Evolutionary conservation across 2,888 invertebrate species (phyloP).

Genomic region (Cremastinae sp.): DNA sequence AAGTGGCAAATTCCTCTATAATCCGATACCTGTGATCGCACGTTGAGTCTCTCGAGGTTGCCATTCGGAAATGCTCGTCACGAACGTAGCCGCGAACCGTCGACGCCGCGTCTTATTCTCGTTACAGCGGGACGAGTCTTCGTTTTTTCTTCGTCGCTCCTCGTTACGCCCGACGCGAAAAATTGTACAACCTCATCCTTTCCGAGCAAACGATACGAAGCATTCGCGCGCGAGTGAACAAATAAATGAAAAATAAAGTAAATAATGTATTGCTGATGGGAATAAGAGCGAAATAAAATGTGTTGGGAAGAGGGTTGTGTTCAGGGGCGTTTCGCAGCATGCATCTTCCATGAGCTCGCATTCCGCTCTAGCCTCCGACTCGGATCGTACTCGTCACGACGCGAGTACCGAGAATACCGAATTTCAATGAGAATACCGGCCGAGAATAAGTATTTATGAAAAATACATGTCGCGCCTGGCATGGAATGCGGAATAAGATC

Average conservation of each 20-base stretch:
- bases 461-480: constrained; percentile 2
- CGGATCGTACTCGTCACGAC: constrained; percentile 8
- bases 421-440: constrained; percentile 29
- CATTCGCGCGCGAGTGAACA: background rate
- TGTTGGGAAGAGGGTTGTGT: too few relatives aligned
- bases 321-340: constrained; percentile 16
- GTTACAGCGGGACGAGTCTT: constrained; percentile 18
- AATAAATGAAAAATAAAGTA: background rate
- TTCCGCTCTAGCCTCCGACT: constrained; percentile 14
- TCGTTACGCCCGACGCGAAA: background rate
- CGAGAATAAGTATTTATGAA: constrained; percentile 28
- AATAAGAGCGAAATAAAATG: too few relatives aligned
- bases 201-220: too few relatives aligned
- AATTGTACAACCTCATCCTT: too few relatives aligned
- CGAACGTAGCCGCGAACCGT: constrained; percentile 43
- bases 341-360: constrained; percentile 51
- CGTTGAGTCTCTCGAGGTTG: constrained; percentile 29
- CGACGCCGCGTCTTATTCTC: constrained; percentile 31
- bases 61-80: constrained; percentile 45
- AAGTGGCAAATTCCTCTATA: constrained; percentile 1
- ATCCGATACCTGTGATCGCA: constrained; percentile 19
- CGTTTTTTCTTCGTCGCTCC: constrained; percentile 39
- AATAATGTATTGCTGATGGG: too few relatives aligned
- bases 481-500: constrained; percentile 47
- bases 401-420: constrained; percentile 5